A percentile compares a stretch with the other conserved stretches of the same genome.
Evolutionary conservation across 2,797 vertebrate species (phyloP).

Genomic region (Acipenser oxyrinchus): DNA sequence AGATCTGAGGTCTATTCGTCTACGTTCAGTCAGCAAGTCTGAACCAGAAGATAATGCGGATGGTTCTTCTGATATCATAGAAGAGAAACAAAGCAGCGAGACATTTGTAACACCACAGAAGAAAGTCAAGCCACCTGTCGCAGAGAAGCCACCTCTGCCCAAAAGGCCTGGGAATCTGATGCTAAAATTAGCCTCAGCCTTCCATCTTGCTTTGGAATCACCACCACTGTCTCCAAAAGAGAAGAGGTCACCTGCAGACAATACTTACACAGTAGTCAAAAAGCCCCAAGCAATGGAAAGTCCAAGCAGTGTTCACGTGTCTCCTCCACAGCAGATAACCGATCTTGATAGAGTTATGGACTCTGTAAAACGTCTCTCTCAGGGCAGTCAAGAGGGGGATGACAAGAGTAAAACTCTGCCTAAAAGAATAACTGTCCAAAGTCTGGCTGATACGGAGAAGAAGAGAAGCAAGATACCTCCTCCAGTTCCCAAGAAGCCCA

Average conservation of each 20-base stretch:
- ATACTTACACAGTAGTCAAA: slow-evolving; percentile 72
- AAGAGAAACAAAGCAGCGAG: slow-evolving; percentile 55
- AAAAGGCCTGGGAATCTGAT: slow-evolving; percentile 73
- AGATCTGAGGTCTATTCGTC: slow-evolving; percentile 81
- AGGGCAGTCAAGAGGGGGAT: slow-evolving; percentile 45
- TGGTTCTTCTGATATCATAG: slow-evolving; percentile 60
- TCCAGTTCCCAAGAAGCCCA: slow-evolving; percentile 92
- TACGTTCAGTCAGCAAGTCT: slow-evolving; percentile 85
- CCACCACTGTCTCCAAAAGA: slow-evolving; percentile 60
- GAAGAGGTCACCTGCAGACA: slow-evolving; percentile 56
- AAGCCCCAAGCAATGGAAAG: slow-evolving; percentile 52
- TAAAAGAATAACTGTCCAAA: slow-evolving; percentile 57
- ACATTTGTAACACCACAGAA: slow-evolving; percentile 50
- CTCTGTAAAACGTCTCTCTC: neutral
- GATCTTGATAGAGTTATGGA: neutral
- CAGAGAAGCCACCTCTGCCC: slow-evolving; percentile 81
- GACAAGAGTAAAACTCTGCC: slow-evolving; percentile 60
- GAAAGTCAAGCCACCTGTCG: slow-evolving; percentile 77
- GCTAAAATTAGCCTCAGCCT: slow-evolving; percentile 61
- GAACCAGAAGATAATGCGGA: slow-evolving; percentile 77
- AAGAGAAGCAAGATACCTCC: slow-evolving; percentile 88
- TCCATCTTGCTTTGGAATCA: slow-evolving; percentile 49
- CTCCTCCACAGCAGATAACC: slow-evolving; percentile 28
- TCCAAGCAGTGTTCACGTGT: slow-evolving; percentile 47
- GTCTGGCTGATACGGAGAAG: slow-evolving; percentile 65